Base-by-base conservation (phyloP, 2,113 vertebrate genomes). In the Bubo blakistoni region DNA sequence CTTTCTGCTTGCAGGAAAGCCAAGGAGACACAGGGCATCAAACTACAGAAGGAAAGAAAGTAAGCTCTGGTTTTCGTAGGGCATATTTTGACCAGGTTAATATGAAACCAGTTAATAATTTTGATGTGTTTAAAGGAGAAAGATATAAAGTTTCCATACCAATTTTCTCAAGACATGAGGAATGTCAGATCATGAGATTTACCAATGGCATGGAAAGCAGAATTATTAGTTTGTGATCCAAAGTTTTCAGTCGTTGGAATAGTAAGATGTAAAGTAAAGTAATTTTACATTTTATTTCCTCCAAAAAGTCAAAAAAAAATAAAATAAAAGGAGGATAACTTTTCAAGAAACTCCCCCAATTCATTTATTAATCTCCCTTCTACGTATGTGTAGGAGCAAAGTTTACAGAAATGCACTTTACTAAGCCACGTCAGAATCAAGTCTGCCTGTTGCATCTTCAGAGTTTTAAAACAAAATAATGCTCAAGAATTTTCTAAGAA, bases 401-500 rank as follows among this genome's bases (percentile, higher is more conserved):
- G 42, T 29, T 87, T 72, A 16, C 52, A 51, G 55, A 81, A 61
- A 19, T 49, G 40, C 32, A 20, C 26, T 65, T 61, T 17, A 18
- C 66, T 62, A 40, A 87, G 26, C 17, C 36, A n/a, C 49, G 55
- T 26, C 19, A 27, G 38, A 59, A 76, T 49, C 14, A 69, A 40
- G 15, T 27, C 71, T 94, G 44, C 58, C 47, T 52, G 9, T 29
- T 72, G 38, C 51, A 71, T 55, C 87, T 46, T 67, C 42, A 90
- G 38, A 34, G 79, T 89, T 93, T 84, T 83, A 40, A 86, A 92
- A 52, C 9, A n/a, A 63, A 86, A 88, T 94, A 93, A 54, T 92
- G 59, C 65, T 90, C 36, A 30, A 91, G 79, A 81, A 67, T 90
- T 94, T 73, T 87, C 27, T 62, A 49, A 79, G 88, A 96, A 97